Conservation (phyloP, 64 coral and sea anemone species). For the Acropora yongei region DNA sequence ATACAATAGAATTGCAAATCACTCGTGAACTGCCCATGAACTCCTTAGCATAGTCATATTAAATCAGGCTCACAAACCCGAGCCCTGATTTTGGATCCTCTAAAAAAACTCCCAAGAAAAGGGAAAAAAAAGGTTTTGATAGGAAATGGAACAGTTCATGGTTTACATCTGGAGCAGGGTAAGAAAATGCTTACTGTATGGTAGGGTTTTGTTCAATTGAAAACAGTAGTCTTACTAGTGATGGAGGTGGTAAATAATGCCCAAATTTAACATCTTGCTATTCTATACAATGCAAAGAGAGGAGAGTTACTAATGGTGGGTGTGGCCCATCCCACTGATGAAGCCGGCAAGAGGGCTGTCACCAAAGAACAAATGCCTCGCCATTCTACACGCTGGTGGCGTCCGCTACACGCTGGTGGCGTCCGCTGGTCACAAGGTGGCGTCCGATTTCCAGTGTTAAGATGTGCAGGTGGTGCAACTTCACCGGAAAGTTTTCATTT, state of each 20-base stretch:
- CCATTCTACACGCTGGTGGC: no score
- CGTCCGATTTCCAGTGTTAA: no score
- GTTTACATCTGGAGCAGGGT: slow-evolving; percentile 3
- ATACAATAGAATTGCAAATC: not conserved
- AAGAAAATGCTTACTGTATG: not conserved
- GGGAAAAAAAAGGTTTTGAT: slow-evolving; percentile 14
- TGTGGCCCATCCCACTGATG: no score
- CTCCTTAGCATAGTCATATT: slow-evolving; percentile 8
- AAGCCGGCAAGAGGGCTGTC: no score
- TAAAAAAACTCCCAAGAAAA: slow-evolving; percentile 13
- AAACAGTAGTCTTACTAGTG: slow-evolving; percentile 11
- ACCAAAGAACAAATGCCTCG: no score
- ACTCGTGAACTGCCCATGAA: not conserved
- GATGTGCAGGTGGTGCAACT: no score
- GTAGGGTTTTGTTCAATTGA: slow-evolving; percentile 21
- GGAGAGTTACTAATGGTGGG: no score
- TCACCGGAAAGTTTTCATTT: no score
- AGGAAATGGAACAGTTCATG: not conserved
- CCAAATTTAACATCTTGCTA: not conserved
- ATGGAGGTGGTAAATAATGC: not conserved
- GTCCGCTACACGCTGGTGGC: no score
- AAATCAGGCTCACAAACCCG: slow-evolving; percentile 28
- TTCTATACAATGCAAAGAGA: no score
- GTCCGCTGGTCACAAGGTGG: no score
- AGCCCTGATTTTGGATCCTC: slow-evolving; percentile 8